Conservation (phyloP, 2,113 vertebrate species). For the Channa argus region DNA sequence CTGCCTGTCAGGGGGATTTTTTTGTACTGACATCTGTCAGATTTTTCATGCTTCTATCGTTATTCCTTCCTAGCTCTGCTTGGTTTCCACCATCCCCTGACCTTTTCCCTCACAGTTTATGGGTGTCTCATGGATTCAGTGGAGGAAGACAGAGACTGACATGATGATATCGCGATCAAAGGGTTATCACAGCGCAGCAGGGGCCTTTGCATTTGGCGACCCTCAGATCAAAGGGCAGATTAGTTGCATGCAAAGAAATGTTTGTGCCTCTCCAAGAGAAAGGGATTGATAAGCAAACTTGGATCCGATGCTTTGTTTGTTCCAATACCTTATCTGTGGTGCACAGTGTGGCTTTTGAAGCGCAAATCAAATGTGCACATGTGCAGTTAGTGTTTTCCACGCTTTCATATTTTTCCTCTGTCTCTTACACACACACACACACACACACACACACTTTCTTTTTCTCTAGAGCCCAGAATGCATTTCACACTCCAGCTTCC, state of each 20-base stretch:
- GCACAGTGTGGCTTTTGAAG: slow-evolving; percentile 51
- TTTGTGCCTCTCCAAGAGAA: slow-evolving; percentile 55
- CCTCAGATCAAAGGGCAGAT: slow-evolving; percentile 56
- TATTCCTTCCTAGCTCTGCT: slow-evolving; percentile 4
- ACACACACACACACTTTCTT: slow-evolving; percentile 6
- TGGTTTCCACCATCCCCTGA: slow-evolving; percentile 43
- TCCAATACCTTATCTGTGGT: slow-evolving; percentile 64
- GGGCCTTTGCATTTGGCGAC: slow-evolving; percentile 43
- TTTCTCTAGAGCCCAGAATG: slow-evolving; percentile 46
- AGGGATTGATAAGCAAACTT: slow-evolving; percentile 54
- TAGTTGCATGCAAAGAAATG: slow-evolving; percentile 54
- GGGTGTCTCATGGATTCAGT: slow-evolving; percentile 27
- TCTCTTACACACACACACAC: neutral
- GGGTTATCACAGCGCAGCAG: slow-evolving; percentile 39
- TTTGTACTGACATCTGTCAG: slow-evolving; percentile 7
- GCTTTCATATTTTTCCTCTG: neutral
- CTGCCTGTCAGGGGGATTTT: neutral
- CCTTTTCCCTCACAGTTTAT: slow-evolving; percentile 47
- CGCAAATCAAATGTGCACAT: slow-evolving; percentile 57
- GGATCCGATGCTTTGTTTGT: slow-evolving; percentile 66
- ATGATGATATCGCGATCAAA: slow-evolving; percentile 58
- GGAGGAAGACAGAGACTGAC: slow-evolving; percentile 48
- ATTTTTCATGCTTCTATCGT: slow-evolving; percentile 33
- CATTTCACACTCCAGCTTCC: slow-evolving; percentile 62
- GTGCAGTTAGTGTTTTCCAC: slow-evolving; percentile 26